Conservation (phyloP, 1,140 invertebrate species). For the Plodia interpunctella region DNA sequence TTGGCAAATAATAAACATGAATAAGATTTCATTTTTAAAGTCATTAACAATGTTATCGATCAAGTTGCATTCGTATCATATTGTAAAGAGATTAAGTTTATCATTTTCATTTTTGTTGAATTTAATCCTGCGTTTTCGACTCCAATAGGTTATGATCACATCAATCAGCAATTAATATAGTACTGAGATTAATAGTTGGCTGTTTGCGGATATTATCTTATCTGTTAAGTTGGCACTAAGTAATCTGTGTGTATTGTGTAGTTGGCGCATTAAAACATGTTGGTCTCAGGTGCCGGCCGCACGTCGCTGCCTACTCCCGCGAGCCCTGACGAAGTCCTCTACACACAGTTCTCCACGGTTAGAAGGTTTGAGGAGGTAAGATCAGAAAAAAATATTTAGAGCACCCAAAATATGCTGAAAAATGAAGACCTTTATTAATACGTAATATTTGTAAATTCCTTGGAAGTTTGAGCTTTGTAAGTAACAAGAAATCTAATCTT, state of each 20-base stretch:
- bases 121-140: neutral
- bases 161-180: constrained; percentile 18
- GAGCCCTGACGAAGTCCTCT: neutral
- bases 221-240: constrained; percentile 33
- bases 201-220: constrained; percentile 29
- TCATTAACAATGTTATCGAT: neutral
- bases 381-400: too few relatives aligned
- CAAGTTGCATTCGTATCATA: neutral
- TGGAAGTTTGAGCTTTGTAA: too few relatives aligned
- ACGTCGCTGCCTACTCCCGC: constrained; percentile 35
- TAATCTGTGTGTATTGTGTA: constrained; percentile 23
- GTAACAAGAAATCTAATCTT: too few relatives aligned
- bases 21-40: too few relatives aligned
- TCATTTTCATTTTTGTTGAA: neutral
- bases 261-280: constrained; percentile 40
- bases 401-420: too few relatives aligned
- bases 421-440: too few relatives aligned
- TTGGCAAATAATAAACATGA: too few relatives aligned
- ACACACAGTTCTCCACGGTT: neutral
- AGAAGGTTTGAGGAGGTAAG: constrained; percentile 19
- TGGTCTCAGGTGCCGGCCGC: constrained; percentile 53
- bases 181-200: neutral
- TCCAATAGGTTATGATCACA: neutral
- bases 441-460: too few relatives aligned
- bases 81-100: constrained; percentile 4